Conservation (phyloP, 1,140 invertebrate species). For the Ericerus pela region DNA sequence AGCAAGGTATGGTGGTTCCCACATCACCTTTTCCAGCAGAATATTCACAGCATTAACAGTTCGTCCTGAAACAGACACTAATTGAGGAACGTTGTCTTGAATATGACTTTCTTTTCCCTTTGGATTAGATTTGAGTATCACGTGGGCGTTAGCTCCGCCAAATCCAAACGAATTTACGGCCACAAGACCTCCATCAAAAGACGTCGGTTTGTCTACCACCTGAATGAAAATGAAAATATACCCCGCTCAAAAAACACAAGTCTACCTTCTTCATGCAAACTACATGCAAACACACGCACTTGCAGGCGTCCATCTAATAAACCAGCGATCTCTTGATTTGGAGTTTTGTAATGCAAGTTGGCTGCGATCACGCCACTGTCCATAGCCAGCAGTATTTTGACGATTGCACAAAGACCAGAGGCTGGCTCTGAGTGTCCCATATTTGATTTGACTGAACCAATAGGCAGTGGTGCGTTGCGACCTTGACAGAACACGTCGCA, state of each 20-base stretch:
- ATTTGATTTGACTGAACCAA: conserved; percentile 61
- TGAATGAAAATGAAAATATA: conserved; percentile 21
- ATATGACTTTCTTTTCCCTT: conserved; percentile 45
- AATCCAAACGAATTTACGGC: conserved; percentile 94
- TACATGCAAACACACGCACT: conserved; percentile 25
- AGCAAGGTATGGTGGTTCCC: neutral
- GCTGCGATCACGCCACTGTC: conserved; percentile 68
- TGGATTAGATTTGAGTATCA: conserved; percentile 63
- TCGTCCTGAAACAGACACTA: conserved; percentile 66
- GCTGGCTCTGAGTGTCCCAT: conserved; percentile 57
- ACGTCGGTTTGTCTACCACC: conserved; percentile 62
- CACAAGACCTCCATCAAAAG: conserved; percentile 73
- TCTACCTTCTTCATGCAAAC: neutral
- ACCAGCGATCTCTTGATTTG: conserved; percentile 78
- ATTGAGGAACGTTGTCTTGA: conserved; percentile 41
- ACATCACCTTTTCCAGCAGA: conserved; percentile 46
- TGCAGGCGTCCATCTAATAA: conserved; percentile 69
- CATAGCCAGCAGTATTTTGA: conserved; percentile 49
- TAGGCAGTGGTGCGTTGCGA: conserved; percentile 39
- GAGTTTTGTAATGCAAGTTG: conserved; percentile 75
- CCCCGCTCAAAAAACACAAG: neutral
- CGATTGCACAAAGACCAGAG: conserved; percentile 40
- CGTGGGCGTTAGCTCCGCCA: conserved; percentile 89
- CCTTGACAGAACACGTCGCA: conserved; percentile 24
- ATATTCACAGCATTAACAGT: conserved; percentile 62